These are phyloP conservation scores for Progne subis DNA, from an alignment of 2,113 vertebrate genomes.

Conservation along the genomic window DNA sequence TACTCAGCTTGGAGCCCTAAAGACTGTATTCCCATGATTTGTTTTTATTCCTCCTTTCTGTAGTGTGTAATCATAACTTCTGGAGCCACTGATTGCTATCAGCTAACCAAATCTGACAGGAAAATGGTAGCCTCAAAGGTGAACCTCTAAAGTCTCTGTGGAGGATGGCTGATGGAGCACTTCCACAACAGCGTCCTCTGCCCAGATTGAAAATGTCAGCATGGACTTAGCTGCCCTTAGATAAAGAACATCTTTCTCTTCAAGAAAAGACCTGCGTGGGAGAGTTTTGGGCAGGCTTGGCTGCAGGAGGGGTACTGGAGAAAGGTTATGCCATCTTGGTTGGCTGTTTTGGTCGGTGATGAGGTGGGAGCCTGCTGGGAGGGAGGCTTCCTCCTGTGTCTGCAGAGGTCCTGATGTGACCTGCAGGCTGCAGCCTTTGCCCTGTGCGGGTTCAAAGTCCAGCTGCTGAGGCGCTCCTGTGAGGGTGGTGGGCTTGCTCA, in stretches of 20 bases:
- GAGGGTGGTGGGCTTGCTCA: neutral
- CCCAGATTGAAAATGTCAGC: neutral
- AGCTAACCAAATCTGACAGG: conserved; percentile 29
- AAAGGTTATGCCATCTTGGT: neutral
- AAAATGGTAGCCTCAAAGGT: neutral
- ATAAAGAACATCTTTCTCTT: neutral
- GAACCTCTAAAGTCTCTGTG: neutral
- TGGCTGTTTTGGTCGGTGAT: neutral
- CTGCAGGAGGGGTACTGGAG: neutral
- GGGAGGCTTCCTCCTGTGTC: neutral
- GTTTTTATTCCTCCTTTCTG: conserved; percentile 12
- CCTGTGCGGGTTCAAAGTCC: neutral
- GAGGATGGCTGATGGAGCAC: neutral
- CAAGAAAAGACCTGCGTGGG: neutral
- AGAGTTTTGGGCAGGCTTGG: neutral
- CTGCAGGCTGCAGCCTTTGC: neutral
- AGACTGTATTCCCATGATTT: conserved; percentile 19
- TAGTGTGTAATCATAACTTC: neutral
- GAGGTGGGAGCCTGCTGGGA: neutral
- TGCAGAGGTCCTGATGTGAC: neutral
- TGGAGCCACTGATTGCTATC: conserved; percentile 8
- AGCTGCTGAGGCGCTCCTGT: neutral
- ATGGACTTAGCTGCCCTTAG: neutral
- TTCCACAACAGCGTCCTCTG: neutral
- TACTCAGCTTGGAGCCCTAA: neutral